Evolutionary conservation across 2,797 vertebrate species (phyloP).

Genomic region (Galago senegalensis): DNA sequence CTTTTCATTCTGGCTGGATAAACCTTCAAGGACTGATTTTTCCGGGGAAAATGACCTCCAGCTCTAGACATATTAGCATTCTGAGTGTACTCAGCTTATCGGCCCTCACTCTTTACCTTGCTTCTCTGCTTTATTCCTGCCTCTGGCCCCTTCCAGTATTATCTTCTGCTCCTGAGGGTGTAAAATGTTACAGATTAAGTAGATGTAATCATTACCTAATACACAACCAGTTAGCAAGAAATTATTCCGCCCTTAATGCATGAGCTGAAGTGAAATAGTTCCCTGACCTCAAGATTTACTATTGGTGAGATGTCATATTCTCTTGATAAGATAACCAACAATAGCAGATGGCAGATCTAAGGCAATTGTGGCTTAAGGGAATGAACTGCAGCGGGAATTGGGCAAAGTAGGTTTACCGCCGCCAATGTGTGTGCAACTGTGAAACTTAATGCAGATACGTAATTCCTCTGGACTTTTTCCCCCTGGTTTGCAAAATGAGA

Average conservation of each 20-base stretch:
- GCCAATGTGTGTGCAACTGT: background rate
- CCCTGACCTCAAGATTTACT: background rate
- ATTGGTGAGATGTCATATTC: background rate
- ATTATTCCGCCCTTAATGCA: background rate
- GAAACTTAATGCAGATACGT: background rate
- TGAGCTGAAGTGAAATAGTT: slow-evolving; percentile 7
- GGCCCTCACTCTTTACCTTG: background rate
- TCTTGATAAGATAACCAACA: slow-evolving; percentile 25
- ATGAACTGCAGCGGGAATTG: background rate
- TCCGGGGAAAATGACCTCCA: slow-evolving; percentile 38
- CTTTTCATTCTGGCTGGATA: background rate
- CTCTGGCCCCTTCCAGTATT: background rate
- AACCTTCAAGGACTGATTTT: background rate
- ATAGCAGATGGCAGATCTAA: background rate
- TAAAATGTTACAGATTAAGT: background rate
- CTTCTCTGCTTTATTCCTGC: background rate
- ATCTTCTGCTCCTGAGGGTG: background rate
- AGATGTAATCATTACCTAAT: background rate
- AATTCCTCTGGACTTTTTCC: slow-evolving; percentile 19
- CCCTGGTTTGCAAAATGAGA: slow-evolving; percentile 40
- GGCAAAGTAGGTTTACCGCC: background rate
- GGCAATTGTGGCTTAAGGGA: background rate
- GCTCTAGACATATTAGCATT: background rate
- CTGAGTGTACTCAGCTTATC: background rate
- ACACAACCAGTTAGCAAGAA: background rate